Percentiles rank a stretch among this genome's conserved stretches.
Conservation (phyloP, 2,888 invertebrate genomes). For the Stenurella melanura region DNA sequence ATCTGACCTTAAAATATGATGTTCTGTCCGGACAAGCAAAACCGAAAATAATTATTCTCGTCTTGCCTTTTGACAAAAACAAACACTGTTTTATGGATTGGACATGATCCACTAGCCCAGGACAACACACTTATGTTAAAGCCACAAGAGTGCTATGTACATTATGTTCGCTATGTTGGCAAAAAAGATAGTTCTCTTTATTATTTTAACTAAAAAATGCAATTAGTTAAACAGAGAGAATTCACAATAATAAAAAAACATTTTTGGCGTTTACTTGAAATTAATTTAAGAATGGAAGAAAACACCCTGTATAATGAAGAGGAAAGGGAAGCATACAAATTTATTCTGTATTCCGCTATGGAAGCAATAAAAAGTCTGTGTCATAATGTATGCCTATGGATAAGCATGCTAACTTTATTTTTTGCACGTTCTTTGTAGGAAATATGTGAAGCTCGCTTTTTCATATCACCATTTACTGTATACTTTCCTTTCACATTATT, state of each 20-base stretch:
- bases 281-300: background rate
- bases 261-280: background rate
- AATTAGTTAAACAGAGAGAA: background rate
- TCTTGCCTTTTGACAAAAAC: too few relatives aligned
- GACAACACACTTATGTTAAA: too few relatives aligned
- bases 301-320: slow-evolving; percentile 30
- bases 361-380: slow-evolving; percentile 60
- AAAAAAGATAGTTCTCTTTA: too few relatives aligned
- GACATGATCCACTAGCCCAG: too few relatives aligned
- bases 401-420: slow-evolving; percentile 69
- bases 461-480: slow-evolving; percentile 57
- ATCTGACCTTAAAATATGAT: too few relatives aligned
- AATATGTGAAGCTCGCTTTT: slow-evolving; percentile 60
- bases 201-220: background rate
- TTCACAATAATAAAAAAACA: background rate
- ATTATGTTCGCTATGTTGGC: too few relatives aligned
- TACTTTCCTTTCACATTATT: slow-evolving; percentile 56
- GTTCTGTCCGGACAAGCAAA: too few relatives aligned
- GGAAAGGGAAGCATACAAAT: slow-evolving; percentile 31
- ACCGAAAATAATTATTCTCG: too few relatives aligned
- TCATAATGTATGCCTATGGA: slow-evolving; percentile 73
- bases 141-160: too few relatives aligned
- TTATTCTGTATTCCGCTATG: slow-evolving; percentile 37
- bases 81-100: too few relatives aligned
- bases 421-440: slow-evolving; percentile 67